These are phyloP conservation scores for Equus quagga DNA, from an alignment of 2,113 vertebrate genomes.

Conservation along the genomic window DNA sequence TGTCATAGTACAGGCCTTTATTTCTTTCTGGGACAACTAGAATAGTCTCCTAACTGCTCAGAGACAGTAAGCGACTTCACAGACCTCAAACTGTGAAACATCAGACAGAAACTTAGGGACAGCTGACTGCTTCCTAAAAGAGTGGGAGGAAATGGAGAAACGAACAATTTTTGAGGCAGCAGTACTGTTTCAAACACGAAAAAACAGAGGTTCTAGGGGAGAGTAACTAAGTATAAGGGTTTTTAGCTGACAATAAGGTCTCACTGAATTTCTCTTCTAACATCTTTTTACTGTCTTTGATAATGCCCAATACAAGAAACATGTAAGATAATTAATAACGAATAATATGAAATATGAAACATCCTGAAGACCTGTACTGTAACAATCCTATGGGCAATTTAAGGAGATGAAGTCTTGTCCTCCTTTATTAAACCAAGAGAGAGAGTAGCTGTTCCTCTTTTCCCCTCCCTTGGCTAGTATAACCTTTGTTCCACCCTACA, in stretches of 20 bases:
- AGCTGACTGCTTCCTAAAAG: not conserved
- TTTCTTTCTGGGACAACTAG: not conserved
- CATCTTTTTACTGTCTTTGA: slow-evolving; percentile 35
- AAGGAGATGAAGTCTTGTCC: not conserved
- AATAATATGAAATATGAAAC: not conserved
- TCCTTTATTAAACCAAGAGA: not conserved
- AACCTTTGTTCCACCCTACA: not conserved
- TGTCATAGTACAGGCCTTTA: not conserved
- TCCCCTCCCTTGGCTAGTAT: not conserved
- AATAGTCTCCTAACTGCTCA: not conserved
- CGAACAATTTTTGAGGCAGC: not conserved
- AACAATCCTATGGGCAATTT: not conserved
- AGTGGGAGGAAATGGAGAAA: not conserved
- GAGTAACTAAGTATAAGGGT: not conserved
- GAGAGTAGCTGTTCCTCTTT: not conserved
- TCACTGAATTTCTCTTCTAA: not conserved
- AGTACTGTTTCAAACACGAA: slow-evolving; percentile 16
- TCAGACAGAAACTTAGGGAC: not conserved
- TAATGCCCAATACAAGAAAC: not conserved
- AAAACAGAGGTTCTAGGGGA: not conserved
- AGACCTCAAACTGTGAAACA: not conserved
- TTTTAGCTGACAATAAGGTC: not conserved
- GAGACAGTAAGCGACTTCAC: not conserved
- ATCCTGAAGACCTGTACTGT: not conserved
- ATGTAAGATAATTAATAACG: not conserved